Conservation (phyloP, 1,140 invertebrate species). For the Nasonia giraulti region DNA sequence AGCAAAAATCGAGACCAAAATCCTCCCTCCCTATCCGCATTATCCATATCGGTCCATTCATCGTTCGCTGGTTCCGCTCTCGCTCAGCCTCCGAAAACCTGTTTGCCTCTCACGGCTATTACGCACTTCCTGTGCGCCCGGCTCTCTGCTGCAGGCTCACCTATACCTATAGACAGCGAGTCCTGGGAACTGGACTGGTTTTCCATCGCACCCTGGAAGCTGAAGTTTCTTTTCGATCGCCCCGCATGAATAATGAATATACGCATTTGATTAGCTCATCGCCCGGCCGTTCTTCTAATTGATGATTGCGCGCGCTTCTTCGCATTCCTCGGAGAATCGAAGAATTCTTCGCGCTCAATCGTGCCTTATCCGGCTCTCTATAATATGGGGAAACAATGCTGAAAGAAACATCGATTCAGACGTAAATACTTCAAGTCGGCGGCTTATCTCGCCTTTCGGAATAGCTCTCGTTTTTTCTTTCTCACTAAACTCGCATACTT, state of each 20-base stretch:
- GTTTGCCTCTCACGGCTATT: constrained; percentile 72
- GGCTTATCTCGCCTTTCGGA: too few relatives aligned
- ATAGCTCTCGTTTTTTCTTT: background rate
- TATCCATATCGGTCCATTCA: constrained; percentile 3
- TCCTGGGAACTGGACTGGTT: constrained; percentile 54
- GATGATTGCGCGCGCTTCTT: background rate
- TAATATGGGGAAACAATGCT: background rate
- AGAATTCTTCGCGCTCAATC: background rate
- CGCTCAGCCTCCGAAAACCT: constrained; percentile 59
- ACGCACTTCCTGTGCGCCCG: constrained; percentile 73
- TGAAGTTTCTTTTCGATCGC: too few relatives aligned
- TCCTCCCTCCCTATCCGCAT: constrained; percentile 37
- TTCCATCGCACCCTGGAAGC: constrained; percentile 31
- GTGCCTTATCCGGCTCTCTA: background rate
- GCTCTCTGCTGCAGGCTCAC: constrained; percentile 61
- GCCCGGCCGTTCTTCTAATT: background rate
- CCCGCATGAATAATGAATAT: background rate
- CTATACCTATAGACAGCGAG: background rate
- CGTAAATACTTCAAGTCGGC: background rate
- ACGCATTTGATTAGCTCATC: background rate
- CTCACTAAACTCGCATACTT: too few relatives aligned
- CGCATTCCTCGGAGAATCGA: background rate
- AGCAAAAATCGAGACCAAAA: constrained; percentile 58
- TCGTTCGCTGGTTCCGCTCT: constrained; percentile 10
- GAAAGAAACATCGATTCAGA: background rate